phyloP scores from a whole-genome alignment of 2,888 invertebrate species.

The Ypsolopha scabrella region DNA sequence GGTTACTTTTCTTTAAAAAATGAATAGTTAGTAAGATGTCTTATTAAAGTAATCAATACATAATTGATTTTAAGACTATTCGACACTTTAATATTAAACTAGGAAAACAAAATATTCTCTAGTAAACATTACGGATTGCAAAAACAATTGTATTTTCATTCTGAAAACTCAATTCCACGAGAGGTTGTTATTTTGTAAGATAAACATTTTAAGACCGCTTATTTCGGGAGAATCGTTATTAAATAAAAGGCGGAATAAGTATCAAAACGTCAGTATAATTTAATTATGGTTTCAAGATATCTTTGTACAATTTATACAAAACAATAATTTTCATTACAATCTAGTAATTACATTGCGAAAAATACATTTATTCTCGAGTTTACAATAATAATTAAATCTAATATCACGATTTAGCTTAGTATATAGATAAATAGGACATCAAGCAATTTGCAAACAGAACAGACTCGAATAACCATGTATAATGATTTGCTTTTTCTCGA shows the following conservation, averaged over 20 bases:
- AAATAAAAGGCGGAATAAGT: constrained; percentile 52
- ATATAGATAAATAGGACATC: background rate
- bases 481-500: no score
- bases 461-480: background rate
- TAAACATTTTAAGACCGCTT: no score
- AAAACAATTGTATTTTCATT: no score
- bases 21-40: no score
- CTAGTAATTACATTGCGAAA: constrained; percentile 70
- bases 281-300: constrained; percentile 65
- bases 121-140: no score
- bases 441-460: background rate
- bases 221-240: background rate
- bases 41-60: no score
- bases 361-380: constrained; percentile 66
- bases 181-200: no score
- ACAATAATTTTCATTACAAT: constrained; percentile 62
- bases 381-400: constrained; percentile 61
- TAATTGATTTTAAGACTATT: no score
- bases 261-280: constrained; percentile 70
- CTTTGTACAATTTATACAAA: constrained; percentile 69
- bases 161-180: no score
- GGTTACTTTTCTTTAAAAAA: no score
- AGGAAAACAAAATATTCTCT: no score
- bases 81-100: no score
- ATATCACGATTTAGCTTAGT: constrained; percentile 69